A percentile compares a stretch with the other conserved stretches of the same genome.
These are phyloP conservation scores for Sarcophaga subvicina DNA, from an alignment of 2,888 invertebrate species.

Conservation along the genomic window DNA sequence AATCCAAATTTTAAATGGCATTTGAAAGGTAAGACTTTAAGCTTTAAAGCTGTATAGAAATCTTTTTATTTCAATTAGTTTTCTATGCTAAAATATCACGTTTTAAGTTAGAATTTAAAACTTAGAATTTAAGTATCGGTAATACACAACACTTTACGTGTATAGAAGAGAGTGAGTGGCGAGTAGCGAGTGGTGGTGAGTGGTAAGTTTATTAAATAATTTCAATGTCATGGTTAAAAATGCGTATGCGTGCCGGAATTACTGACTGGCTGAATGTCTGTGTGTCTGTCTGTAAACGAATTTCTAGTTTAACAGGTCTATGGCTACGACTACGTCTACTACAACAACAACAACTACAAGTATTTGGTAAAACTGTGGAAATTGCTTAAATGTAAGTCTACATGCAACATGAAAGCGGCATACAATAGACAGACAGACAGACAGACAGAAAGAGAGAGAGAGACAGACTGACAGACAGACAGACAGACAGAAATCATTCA, in stretches of 20 bases:
- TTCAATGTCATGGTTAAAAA: conserved; percentile 69
- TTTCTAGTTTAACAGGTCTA: conserved; percentile 40
- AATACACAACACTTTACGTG: too few relatives aligned
- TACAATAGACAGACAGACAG: conserved; percentile 35
- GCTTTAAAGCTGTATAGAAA: too few relatives aligned
- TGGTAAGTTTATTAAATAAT: not conserved
- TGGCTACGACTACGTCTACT: not conserved
- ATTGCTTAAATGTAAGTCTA: conserved; percentile 60
- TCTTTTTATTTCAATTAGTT: too few relatives aligned
- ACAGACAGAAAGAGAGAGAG: conserved; percentile 16
- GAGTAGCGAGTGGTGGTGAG: too few relatives aligned
- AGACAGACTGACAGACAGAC: conserved; percentile 40
- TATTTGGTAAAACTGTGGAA: not conserved
- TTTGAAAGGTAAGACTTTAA: too few relatives aligned
- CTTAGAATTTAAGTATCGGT: too few relatives aligned
- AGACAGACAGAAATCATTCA: conserved; percentile 61
- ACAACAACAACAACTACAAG: not conserved
- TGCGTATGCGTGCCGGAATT: conserved; percentile 69
- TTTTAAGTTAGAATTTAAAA: too few relatives aligned
- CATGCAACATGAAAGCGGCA: conserved; percentile 55
- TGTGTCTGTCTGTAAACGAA: conserved; percentile 23
- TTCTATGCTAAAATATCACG: too few relatives aligned
- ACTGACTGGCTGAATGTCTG: not conserved
- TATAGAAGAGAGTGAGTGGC: too few relatives aligned
- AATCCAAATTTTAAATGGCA: too few relatives aligned